phyloP scores from a whole-genome alignment of 2,888 invertebrate species.

The Biston stratarius region DNA sequence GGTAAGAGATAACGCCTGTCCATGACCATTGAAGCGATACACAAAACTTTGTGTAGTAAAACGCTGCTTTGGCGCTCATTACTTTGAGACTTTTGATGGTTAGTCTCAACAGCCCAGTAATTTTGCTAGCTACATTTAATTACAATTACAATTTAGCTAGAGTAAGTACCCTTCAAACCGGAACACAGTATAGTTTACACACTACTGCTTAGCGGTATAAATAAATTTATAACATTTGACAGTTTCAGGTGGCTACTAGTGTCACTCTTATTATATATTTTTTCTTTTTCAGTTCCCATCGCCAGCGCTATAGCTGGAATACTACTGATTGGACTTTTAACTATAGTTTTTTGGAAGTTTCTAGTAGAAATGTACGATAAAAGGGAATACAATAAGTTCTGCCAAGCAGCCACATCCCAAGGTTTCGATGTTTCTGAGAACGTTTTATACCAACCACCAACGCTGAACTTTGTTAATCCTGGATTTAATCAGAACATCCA shows the following conservation, averaged over 20 bases:
- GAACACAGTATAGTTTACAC: too few species aligned
- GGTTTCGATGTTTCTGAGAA: constrained; percentile 62
- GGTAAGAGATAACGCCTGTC: too few species aligned
- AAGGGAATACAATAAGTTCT: constrained; percentile 68
- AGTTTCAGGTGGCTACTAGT: not conserved
- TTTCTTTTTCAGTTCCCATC: constrained; percentile 62
- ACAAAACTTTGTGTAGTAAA: too few species aligned
- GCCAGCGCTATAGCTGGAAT: constrained; percentile 64
- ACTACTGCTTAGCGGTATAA: too few species aligned
- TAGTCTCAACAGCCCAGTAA: too few species aligned
- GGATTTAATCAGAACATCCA: constrained; percentile 42
- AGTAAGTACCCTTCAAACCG: too few species aligned
- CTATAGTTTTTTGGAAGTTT: constrained; percentile 70
- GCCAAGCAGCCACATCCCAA: constrained; percentile 53
- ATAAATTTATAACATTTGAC: not conserved
- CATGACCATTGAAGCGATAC: too few species aligned
- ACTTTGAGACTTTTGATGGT: too few species aligned
- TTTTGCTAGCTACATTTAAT: too few species aligned
- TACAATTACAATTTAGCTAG: too few species aligned
- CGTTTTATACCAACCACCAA: constrained; percentile 61
- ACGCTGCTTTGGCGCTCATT: too few species aligned
- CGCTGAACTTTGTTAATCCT: constrained; percentile 62
- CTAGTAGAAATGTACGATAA: constrained; percentile 67
- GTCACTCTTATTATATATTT: not conserved
- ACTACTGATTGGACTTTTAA: constrained; percentile 69